A percentile compares a stretch with the other conserved stretches of the same genome.
These are phyloP conservation scores for Pristionchus pacificus DNA, from an alignment of 1,140 invertebrate genomes.

Conservation along the genomic window DNA sequence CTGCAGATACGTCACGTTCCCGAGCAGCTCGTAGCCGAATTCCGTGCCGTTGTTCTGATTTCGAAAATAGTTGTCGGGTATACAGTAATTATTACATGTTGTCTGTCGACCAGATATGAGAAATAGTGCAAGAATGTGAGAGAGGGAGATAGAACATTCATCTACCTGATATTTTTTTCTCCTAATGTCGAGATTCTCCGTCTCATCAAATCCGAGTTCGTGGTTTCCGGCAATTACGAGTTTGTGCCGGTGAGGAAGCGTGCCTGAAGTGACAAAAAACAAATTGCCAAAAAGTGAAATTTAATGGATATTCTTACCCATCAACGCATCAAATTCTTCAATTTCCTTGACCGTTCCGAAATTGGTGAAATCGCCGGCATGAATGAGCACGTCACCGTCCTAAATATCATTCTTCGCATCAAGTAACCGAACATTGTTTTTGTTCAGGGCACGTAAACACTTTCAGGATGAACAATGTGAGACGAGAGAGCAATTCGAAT, in stretches of 20 bases:
- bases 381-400: slow-evolving; percentile 76
- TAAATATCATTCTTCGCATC: not conserved
- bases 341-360: slow-evolving; percentile 73
- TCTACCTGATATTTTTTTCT: not conserved
- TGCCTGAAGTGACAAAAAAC: slow-evolving; percentile 59
- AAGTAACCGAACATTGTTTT: not conserved
- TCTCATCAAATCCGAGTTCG: slow-evolving; percentile 74
- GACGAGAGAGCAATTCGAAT: no score
- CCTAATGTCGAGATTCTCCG: not conserved
- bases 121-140: not conserved
- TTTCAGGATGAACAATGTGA: no score
- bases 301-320: no score
- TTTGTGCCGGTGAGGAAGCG: slow-evolving; percentile 76
- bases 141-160: not conserved
- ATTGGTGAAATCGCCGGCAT: slow-evolving; percentile 81
- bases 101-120: not conserved
- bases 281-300: slow-evolving; percentile 12
- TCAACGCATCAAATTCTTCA: slow-evolving; percentile 68
- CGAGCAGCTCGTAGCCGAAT: slow-evolving; percentile 47
- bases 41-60: slow-evolving; percentile 32
- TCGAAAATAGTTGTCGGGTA: slow-evolving; percentile 32
- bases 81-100: no score
- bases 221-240: slow-evolving; percentile 84
- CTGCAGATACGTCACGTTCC: slow-evolving; percentile 44
- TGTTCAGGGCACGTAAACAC: no score